phyloP scores from a whole-genome alignment of 2,888 invertebrate genomes.

The Hymenopus coronatus region DNA sequence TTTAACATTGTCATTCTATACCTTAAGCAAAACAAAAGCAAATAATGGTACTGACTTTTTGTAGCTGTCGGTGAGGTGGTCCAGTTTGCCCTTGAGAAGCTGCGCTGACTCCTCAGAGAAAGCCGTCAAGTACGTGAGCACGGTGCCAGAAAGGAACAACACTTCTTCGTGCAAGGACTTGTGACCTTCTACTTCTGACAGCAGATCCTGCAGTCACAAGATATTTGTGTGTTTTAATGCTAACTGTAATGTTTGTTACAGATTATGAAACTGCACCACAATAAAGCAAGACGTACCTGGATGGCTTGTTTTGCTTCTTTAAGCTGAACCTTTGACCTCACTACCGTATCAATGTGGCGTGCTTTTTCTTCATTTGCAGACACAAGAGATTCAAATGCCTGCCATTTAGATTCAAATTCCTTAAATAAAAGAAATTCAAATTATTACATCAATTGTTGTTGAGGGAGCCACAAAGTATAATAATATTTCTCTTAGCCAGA shows the following conservation, averaged over 20 bases:
- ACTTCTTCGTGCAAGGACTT: constrained; percentile 68
- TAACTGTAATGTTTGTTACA: background rate
- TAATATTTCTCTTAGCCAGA: background rate
- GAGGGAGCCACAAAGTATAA: background rate
- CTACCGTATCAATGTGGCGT: constrained; percentile 72
- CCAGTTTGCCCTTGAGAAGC: constrained; percentile 65
- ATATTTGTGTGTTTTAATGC: background rate
- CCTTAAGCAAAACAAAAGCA: background rate
- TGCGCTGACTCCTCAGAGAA: constrained; percentile 67
- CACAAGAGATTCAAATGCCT: constrained; percentile 65
- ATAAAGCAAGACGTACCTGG: constrained; percentile 54
- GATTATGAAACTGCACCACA: background rate
- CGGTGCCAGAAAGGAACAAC: constrained; percentile 64
- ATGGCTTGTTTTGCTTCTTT: constrained; percentile 68
- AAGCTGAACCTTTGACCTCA: constrained; percentile 71
- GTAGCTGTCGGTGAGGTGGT: constrained; percentile 66
- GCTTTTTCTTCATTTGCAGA: constrained; percentile 70
- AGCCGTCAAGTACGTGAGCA: constrained; percentile 66
- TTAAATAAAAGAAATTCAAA: constrained; percentile 32
- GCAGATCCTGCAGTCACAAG: constrained; percentile 61
- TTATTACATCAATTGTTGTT: background rate
- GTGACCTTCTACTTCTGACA: constrained; percentile 68
- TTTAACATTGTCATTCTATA: too few species aligned
- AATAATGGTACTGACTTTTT: constrained; percentile 54
- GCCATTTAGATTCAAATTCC: constrained; percentile 68